Base-by-base conservation (phyloP, 2,113 vertebrate species). In the Anoplopoma fimbria region DNA sequence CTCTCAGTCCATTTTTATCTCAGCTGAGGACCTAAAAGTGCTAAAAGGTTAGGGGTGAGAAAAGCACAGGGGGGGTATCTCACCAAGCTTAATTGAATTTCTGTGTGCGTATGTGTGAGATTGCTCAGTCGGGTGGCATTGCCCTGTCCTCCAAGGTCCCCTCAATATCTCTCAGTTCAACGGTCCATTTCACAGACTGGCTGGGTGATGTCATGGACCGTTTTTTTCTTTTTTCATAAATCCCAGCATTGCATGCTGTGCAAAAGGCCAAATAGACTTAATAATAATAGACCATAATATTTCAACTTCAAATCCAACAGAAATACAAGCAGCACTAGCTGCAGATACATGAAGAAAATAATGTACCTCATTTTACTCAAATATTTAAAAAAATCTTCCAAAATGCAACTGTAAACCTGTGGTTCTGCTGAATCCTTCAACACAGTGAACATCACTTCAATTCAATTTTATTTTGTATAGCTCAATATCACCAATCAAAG, bases 131-230 rank as follows among this genome's bases (percentile, higher is more conserved):
- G 4, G 8, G 51, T 58, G 68, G 27, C 7, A 36, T 40, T 51
- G 55, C 27, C 51, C 23, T 49, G 62, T 64, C 55, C 34, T 72
- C 21, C 73, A 31, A 34, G 36, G 13, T 79, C 61, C 60, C 27
- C 40, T 78, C 36, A 77, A 34, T 25, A 64, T 73, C 68, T 73
- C 60, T 69, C 13, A n/a, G 40, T 84, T 36, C 80, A 85, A 25
- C 47, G 69, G 40, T 74, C 61, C 72, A 73, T 68, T 87, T 86
- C 84, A 78, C 40, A 27, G 47, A 25, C 34, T 42, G 61, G 61
- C 55, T 64, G 38, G 34, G 53, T 84, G 85, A 88, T 80, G 79
- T 91, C 89, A 90, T 25, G 23, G 68, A 61, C 27, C 19, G 34
- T 5, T 14, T 55, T 55, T 55, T 65, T 68, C 10, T 25, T 0